A percentile compares a stretch with the other conserved stretches of the same genome.
Conservation (phyloP, 2,113 vertebrate species). For the Gadus macrocephalus region DNA sequence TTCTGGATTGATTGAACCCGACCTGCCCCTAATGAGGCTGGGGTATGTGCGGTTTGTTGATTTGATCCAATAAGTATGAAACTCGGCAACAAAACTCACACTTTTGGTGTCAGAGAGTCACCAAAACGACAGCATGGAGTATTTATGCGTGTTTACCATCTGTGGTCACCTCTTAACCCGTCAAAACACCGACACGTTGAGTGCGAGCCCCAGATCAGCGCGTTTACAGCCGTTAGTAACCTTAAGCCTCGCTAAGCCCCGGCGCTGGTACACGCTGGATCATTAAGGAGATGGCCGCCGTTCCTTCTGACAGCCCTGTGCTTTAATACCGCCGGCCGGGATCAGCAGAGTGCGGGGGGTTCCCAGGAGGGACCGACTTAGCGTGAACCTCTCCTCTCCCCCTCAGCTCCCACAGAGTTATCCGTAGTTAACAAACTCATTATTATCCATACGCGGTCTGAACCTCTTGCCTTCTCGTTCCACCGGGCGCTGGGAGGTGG, state of each 20-base stretch:
- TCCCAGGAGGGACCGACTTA: slow-evolving; percentile 13
- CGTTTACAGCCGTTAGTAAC: slow-evolving; percentile 62
- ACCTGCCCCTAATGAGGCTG: too few relatives aligned
- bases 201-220: slow-evolving; percentile 2
- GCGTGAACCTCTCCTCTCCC: slow-evolving; percentile 41
- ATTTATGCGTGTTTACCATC: neutral
- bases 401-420: neutral
- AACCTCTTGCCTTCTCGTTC: too few relatives aligned
- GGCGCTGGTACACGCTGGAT: slow-evolving; percentile 53
- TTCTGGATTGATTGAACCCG: neutral
- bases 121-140: neutral
- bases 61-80: too few relatives aligned
- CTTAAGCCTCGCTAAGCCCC: slow-evolving; percentile 64
- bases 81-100: too few relatives aligned
- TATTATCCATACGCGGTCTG: too few relatives aligned
- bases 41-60: too few relatives aligned
- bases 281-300: slow-evolving; percentile 61
- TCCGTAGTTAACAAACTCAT: too few relatives aligned
- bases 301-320: slow-evolving; percentile 59
- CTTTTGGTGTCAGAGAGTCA: too few relatives aligned
- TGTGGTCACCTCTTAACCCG: slow-evolving; percentile 17
- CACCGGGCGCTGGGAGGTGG: too few relatives aligned
- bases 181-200: slow-evolving; percentile 32
- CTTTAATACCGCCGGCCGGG: slow-evolving; percentile 6
- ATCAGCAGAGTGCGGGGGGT: slow-evolving; percentile 27